Percentiles rank a stretch among this genome's conserved stretches.
Conservation (phyloP, 2,888 invertebrate genomes). For the Drosophila subquinaria region DNA sequence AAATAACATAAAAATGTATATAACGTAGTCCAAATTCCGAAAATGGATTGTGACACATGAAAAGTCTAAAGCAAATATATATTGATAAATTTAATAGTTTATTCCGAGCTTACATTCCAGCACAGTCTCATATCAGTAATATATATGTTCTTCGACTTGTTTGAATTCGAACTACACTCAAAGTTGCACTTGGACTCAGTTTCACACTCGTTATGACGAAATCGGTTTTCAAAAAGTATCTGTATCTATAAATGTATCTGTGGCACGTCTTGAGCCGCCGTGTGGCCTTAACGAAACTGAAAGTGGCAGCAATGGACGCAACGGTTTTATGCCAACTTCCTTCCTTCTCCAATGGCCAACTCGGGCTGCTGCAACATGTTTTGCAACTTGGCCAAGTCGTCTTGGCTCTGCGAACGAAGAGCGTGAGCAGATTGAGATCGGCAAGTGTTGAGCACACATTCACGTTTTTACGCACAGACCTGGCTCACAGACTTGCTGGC, state of each 20-base stretch:
- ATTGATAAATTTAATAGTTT: neutral
- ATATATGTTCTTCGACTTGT: constrained; percentile 2
- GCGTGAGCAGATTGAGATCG: constrained; percentile 59
- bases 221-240: neutral
- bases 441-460: constrained; percentile 15
- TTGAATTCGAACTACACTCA: constrained; percentile 12
- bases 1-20: neutral
- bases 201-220: constrained; percentile 5
- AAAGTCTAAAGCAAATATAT: neutral
- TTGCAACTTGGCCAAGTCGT: constrained; percentile 69
- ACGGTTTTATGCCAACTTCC: constrained; percentile 84
- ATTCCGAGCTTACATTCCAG: constrained; percentile 66
- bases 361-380: constrained; percentile 67
- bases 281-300: constrained; percentile 83
- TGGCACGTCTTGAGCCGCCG: constrained; percentile 60
- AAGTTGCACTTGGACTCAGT: constrained; percentile 1
- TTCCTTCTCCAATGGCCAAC: constrained; percentile 44
- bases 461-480: constrained; percentile 54
- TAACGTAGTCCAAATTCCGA: neutral
- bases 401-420: constrained; percentile 17
- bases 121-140: constrained; percentile 53
- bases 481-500: constrained; percentile 5
- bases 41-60: neutral
- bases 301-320: constrained; percentile 81
- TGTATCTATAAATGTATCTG: constrained; percentile 16